Base-by-base conservation (phyloP, 2,113 vertebrate species). In the Spermophilus dauricus region DNA sequence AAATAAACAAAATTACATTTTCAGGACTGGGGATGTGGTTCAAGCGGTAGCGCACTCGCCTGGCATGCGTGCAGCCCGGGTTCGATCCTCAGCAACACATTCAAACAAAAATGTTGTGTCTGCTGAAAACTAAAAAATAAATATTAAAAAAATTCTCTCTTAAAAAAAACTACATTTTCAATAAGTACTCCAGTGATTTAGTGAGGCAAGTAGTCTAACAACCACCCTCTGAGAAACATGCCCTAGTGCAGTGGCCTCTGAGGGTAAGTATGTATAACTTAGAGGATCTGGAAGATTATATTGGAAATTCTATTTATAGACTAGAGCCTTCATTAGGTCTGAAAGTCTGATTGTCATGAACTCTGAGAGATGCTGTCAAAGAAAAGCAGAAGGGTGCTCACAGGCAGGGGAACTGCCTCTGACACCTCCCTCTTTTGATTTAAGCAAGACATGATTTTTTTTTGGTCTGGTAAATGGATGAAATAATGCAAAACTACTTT, bases 401-500 rank as follows among this genome's bases (percentile, higher is more conserved):
- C 24, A 58, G 92, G 26, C 53, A 45, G 78, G 61, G 18, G 26
- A 30, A 53, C 82, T 28, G 51, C 37, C 39, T 61, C 16, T 72
- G 37, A 26, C 4, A 56, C 22, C 45, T 63, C 56, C 13, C 8
- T 10, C 2, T 42, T 94, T 73, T 65, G 28, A 75, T 84, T 76
- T 87, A 78, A 94, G 63, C 1, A 16, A 94, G 75, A 48, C 34
- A 16, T 73, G n/a, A 63, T n/a, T 85, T 89, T 77, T 45, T 89
- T 39, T 85, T 58, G 56, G 65, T 39, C 56, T 87, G 48, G 24
- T 70, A 90, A 89, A 67, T 76, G 51, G 83, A n/a, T 76, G 70
- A 93, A 67, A 63, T 82, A 95, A 95, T n/a, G 14, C 76, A 63
- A 58, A 93, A n/a, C 51, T 72, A 85, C 78, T 93, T 95, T 90